Evolutionary conservation across 92 coral and sea anemone species (phyloP).

Genomic region (Desmophyllum pertusum): DNA sequence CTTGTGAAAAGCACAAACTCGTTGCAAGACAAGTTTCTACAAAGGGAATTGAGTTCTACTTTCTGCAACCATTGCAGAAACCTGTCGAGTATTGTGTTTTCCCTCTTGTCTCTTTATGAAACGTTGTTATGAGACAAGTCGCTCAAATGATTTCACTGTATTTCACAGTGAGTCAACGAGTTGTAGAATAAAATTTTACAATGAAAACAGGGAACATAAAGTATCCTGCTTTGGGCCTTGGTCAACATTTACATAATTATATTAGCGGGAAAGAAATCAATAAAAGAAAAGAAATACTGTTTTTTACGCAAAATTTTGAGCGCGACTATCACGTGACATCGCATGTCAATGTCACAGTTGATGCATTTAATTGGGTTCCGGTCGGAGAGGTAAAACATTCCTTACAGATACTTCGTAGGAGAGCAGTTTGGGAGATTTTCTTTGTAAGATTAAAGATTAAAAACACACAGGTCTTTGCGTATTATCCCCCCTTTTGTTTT

Average conservation of each 20-base stretch:
- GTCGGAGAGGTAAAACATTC: neutral
- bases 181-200: neutral
- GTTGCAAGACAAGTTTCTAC: neutral
- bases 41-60: too few relatives aligned
- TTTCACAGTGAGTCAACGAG: neutral
- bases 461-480: neutral
- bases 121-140: neutral
- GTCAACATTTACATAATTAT: neutral
- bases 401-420: neutral
- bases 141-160: neutral
- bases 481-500: neutral
- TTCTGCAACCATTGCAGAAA: too few relatives aligned
- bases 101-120: too few relatives aligned
- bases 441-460: neutral
- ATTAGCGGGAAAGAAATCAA: neutral
- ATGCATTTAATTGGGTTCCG: neutral
- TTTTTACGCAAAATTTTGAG: neutral
- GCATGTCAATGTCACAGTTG: neutral
- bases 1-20: neutral
- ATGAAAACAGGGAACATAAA: neutral
- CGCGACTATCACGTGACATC: neutral
- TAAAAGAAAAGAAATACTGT: neutral
- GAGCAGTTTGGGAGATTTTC: conserved; percentile 4
- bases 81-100: too few relatives aligned
- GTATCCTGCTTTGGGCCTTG: neutral